Evolutionary conservation across 2,888 invertebrate genomes (phyloP), one percentile per base, ranked within the genome.

Genomic region (Hemithea aestivaria): DNA sequence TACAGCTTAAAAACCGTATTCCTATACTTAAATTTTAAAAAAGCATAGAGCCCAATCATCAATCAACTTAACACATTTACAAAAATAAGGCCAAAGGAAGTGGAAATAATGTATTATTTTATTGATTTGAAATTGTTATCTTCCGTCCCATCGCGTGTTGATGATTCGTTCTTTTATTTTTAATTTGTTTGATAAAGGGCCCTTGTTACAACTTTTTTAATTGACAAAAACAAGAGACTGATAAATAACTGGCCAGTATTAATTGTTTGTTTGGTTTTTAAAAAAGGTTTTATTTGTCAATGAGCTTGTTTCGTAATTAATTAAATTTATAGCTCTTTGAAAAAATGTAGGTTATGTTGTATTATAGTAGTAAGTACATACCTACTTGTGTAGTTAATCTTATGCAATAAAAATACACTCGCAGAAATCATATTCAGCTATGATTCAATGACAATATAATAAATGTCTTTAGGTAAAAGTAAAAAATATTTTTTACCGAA

Each of bases 31-130:
- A n/a, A n/a, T n/a, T n/a, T n/a, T n/a, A n/a, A n/a, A n/a, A 41
- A 46, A 24, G 22, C 25, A 44, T 48, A 48, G 51, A 54, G 50
- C 54, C 53, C 57, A 62, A 69, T 73, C 82, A 85, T 85, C 81
- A 79, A 84, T 85, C 85, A 85, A 71, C 65, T 52, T 68, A 80
- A 81, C 82, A 79, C 78, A 69, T 77, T 68, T 63, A 74, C 72
- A 76, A 76, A 75, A 74, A 73, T 66, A 72, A 71, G 5, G 16
- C 3, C 16, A 16, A 16, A 76, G 81, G 80, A 81, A 79, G 73
- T 73, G 61, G 67, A 70, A 70, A 73, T 77, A 81, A 83, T 82
- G 70, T 77, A 80, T 84, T 80, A 80, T 79, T 80, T 80, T 79
- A 85, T 84, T 83, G 83, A 82, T 84, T 79, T 73, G 70, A 68